Evolutionary conservation across 2,797 vertebrate genomes (phyloP), one percentile per base, ranked within the genome.

Genomic region (Tapera naevia): DNA sequence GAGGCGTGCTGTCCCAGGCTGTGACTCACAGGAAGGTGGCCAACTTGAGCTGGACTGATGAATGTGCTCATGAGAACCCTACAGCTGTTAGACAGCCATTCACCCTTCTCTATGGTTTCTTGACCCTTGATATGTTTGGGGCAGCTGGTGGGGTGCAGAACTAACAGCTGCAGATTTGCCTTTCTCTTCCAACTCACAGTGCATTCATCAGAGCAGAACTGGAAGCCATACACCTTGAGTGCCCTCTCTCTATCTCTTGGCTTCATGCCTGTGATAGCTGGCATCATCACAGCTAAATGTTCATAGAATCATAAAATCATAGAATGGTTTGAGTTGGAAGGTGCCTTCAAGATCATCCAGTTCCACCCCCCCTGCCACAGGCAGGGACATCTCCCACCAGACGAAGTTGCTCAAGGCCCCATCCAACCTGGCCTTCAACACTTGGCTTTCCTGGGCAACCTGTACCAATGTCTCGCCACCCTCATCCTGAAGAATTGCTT

Each of bases 11-110:
- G 7, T 35, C 32, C 58, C 35, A 3, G 2, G 56, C 67, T 17
- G 1, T 37, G 37, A n/a, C 22, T 46, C 0, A 0, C 69, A 54
- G 58, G 18, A 19, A 57, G 33, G 17, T 67, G 53, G n/a, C 48
- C 83, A 84, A 0, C 46, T 81, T 75, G 67, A 82, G 57, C 61
- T 69, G 79, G 14, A 4, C 79, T 83, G 88, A 84, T 74, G 76
- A 61, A 69, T 89, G 61, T 5, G 4, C 60, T 76, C 2, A 0
- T 43, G 33, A 80, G 53, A 64, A 32, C 57, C 43, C 58, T 58
- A 10, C 81, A 82, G 79, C 86, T 94, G 94, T 74, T 86, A 85
- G 57, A 41, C 53, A 56, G 72, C 72, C 32, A 1, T 50, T 70
- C 61, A 32, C 16, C 25, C 56, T 73, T 89, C 60, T 75, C 46